phyloP scores from a whole-genome alignment of 2,888 invertebrate genomes.

The Myopa testacea region DNA sequence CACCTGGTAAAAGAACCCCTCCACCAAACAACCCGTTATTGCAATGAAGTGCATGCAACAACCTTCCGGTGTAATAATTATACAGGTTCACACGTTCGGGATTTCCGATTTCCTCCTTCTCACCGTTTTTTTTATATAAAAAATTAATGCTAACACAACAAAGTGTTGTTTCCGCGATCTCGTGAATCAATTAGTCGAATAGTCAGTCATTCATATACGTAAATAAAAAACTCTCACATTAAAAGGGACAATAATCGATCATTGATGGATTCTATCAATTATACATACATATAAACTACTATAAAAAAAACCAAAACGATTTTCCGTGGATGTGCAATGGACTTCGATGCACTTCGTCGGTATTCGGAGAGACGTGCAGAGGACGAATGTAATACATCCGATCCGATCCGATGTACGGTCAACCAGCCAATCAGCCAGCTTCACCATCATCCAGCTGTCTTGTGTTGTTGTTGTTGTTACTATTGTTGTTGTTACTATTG shows the following conservation, averaged over 20 bases:
- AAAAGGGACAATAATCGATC: conserved; percentile 33
- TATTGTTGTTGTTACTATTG: not conserved
- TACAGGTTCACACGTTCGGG: too few species aligned
- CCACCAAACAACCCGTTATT: too few species aligned
- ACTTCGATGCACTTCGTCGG: not conserved
- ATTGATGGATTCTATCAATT: not conserved
- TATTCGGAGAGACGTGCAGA: not conserved
- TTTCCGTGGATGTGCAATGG: not conserved
- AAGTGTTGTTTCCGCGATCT: conserved; percentile 5
- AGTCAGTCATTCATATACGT: not conserved
- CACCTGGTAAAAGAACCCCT: too few species aligned
- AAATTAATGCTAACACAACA: conserved; percentile 24
- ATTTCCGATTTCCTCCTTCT: too few species aligned
- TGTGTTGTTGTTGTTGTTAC: not conserved
- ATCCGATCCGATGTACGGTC: not conserved
- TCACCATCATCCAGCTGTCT: not conserved
- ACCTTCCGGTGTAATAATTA: too few species aligned
- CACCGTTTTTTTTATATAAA: conserved; percentile 4
- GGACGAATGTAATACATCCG: not conserved
- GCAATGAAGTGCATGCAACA: too few species aligned
- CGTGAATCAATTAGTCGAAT: conserved; percentile 28
- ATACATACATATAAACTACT: too few species aligned
- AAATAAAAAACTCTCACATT: conserved; percentile 12
- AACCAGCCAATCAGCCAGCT: not conserved
- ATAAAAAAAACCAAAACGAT: not conserved